A percentile compares a stretch with the other conserved stretches of the same genome.
Evolutionary conservation across 1,140 invertebrate genomes (phyloP).

Genomic region (Pseudobourletiella spinata): DNA sequence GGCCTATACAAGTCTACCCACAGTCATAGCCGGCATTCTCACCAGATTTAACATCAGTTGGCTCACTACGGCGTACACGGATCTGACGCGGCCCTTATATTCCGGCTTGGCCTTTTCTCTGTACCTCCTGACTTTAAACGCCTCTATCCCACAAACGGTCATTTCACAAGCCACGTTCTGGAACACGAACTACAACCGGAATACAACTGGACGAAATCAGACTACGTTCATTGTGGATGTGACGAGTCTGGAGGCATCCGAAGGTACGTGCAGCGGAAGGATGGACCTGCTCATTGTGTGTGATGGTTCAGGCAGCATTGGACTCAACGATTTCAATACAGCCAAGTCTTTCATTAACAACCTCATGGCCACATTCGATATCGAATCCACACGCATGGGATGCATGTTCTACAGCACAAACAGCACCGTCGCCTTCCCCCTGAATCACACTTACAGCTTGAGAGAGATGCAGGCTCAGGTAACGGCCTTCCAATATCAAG

Average conservation of each 20-base stretch:
- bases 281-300: constrained; percentile 4
- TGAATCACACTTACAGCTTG: background rate
- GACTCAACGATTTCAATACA: background rate
- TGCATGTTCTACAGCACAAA: background rate
- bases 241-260: background rate
- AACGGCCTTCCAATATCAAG: background rate
- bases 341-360: constrained; percentile 1
- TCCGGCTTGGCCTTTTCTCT: background rate
- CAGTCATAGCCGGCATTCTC: background rate
- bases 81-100: constrained; percentile 7
- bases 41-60: background rate
- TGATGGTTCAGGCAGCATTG: constrained; percentile 9
- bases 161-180: background rate
- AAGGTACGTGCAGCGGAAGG: background rate
- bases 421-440: background rate
- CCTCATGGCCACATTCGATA: background rate
- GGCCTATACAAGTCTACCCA: background rate
- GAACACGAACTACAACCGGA: background rate
- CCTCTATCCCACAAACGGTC: background rate
- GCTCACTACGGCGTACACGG: background rate
- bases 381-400: background rate
- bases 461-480: background rate
- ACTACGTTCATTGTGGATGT: constrained; percentile 3
- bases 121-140: background rate
- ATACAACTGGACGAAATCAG: background rate